These are phyloP conservation scores for Neocrepidodera transversa DNA, from an alignment of 2,888 invertebrate genomes.

Conservation along the genomic window DNA sequence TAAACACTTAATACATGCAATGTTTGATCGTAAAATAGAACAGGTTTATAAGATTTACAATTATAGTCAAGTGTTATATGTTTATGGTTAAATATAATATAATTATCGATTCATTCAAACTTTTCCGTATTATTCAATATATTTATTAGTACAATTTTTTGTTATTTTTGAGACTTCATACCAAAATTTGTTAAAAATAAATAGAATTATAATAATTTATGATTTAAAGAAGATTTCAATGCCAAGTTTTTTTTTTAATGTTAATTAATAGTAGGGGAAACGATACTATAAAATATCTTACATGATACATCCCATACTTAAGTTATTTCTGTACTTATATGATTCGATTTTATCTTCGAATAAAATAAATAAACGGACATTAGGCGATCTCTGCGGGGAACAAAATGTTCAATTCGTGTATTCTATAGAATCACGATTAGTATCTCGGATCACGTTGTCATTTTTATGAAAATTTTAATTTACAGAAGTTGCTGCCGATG, in stretches of 20 bases:
- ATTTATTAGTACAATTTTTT: too few species aligned
- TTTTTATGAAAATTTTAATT: constrained; percentile 45
- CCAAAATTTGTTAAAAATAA: too few species aligned
- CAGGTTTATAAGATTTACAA: constrained; percentile 2
- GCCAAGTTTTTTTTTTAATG: too few species aligned
- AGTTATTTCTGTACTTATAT: constrained; percentile 11
- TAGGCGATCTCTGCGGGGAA: constrained; percentile 49
- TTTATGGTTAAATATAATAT: too few species aligned
- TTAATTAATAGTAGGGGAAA: too few species aligned
- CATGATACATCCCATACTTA: constrained; percentile 10
- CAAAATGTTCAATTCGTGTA: constrained; percentile 51
- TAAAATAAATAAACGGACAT: constrained; percentile 50
- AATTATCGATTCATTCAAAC: too few species aligned
- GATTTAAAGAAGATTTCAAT: too few species aligned
- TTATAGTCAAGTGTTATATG: neutral
- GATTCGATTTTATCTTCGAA: constrained; percentile 38
- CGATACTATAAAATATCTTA: constrained; percentile 16
- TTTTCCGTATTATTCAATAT: too few species aligned
- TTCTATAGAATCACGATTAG: constrained; percentile 49
- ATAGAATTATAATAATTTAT: too few species aligned
- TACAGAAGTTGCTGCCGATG: constrained; percentile 42
- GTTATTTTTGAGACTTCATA: too few species aligned
- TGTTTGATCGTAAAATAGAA: constrained; percentile 8
- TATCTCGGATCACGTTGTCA: constrained; percentile 47
- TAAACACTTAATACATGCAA: constrained; percentile 11